A percentile compares a stretch with the other conserved stretches of the same genome.
Conservation (phyloP, 2,888 invertebrate genomes). For the Callyntrura sp. region DNA sequence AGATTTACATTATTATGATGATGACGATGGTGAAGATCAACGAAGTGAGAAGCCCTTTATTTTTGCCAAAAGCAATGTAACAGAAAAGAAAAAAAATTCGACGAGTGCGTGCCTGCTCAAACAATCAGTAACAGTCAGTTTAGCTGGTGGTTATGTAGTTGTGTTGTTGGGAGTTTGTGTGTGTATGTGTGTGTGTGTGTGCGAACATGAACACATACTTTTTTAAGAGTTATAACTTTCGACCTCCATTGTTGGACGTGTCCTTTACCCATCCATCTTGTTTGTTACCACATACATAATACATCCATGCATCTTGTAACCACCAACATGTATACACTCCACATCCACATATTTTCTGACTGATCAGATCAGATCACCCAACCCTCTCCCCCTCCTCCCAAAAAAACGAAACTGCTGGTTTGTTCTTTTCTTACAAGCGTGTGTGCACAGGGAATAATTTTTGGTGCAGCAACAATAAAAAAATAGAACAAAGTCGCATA, state of each 20-base stretch:
- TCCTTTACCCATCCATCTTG: conserved; percentile 72
- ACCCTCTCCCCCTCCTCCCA: conserved; percentile 8
- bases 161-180: background rate
- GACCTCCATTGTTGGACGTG: conserved; percentile 71
- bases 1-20: conserved; percentile 44
- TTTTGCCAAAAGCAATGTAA: conserved; percentile 39
- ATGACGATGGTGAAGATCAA: conserved; percentile 5
- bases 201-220: background rate
- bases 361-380: conserved; percentile 49
- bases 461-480: background rate
- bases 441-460: background rate
- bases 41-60: background rate
- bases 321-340: background rate
- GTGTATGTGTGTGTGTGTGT: conserved; percentile 11
- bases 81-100: conserved; percentile 9
- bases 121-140: background rate
- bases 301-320: background rate
- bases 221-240: conserved; percentile 3
- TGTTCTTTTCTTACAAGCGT: background rate
- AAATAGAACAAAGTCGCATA: conserved; percentile 7
- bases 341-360: background rate
- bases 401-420: conserved; percentile 9
- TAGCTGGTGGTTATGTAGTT: background rate
- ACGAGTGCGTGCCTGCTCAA: background rate
- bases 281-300: conserved; percentile 26